Base-by-base conservation (phyloP, 2,888 invertebrate species). In the Caenorhabditis panamensis region DNA sequence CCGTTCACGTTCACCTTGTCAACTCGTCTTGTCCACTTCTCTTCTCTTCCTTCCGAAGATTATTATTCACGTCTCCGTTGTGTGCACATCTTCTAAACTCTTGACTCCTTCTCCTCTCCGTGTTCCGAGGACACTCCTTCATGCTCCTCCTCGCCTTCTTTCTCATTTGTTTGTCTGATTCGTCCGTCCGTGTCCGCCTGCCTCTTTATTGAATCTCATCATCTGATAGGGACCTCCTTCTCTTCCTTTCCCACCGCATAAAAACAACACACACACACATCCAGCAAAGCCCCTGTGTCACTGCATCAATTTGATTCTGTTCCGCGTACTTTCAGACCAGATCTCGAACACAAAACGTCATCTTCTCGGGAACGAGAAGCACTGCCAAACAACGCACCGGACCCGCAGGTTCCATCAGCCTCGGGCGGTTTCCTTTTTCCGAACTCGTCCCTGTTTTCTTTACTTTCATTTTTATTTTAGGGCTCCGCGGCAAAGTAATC, bases 151-250 rank as follows among this genome's bases (percentile, higher is more conserved):
- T 16, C 22, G 28, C 13, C 36, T 64, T 53, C 63, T 28, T 54
- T 37, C 54, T 24, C 66, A 18, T 66, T 26, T 58, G 44, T 28
- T 56, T 67, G 31, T 62, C 53, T 54, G 68, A 59, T 53, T 69
- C 49, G 49, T 36, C 61, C 44, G 41, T 41, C 61, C 44, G 41
- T 41, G 59, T 62, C 26, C 64, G 20, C 18, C 13, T 71, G 41
- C 26, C 49, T 68, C 61, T 54, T 73, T 73, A 73, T 73, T 73
- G 66, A 75, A 75, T 75, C 73, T 59, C 64, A 58, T 73, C 73
- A 66, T 73, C 59, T 58, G 73, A 73, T 73, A 73, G 73, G 73
- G 64, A 64, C 64, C 73, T 56, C 58, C 71, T 54, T 61, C 41
- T 6, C 41, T 41, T 56, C 47, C 11, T 59, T 49, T 49, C 28